These are phyloP conservation scores for Microplitis manilae DNA, from an alignment of 2,888 invertebrate genomes.

Conservation along the genomic window DNA sequence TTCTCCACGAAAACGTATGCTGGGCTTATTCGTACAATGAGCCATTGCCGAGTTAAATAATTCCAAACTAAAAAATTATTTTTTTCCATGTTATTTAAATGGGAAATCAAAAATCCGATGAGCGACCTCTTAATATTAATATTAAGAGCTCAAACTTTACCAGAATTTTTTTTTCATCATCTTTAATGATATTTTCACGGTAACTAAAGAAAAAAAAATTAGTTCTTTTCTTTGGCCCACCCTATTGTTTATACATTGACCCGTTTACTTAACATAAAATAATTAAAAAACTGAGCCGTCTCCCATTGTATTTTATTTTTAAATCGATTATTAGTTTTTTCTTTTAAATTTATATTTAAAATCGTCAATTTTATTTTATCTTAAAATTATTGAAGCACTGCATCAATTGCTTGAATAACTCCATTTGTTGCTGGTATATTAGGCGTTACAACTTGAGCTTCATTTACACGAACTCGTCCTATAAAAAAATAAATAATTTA, in stretches of 20 bases:
- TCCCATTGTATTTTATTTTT: background rate
- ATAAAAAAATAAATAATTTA: constrained; percentile 47
- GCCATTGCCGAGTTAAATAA: no score
- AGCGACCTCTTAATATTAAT: no score
- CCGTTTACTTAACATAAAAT: background rate
- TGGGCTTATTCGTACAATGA: no score
- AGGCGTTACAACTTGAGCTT: constrained; percentile 85
- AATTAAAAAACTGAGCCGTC: background rate
- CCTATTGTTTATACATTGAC: background rate
- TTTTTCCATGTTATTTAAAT: no score
- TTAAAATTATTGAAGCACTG: constrained; percentile 74
- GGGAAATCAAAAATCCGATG: no score
- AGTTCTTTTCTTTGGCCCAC: no score
- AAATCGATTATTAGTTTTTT: background rate
- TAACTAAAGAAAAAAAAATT: no score
- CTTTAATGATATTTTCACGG: no score
- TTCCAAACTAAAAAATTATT: no score
- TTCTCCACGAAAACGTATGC: no score
- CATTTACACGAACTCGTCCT: constrained; percentile 90
- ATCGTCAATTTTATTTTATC: background rate
- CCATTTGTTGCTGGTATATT: constrained; percentile 92
- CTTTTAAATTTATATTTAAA: constrained; percentile 8
- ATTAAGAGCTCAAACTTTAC: no score
- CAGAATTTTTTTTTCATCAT: no score
- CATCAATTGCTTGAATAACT: constrained; percentile 87